These are phyloP conservation scores for Platalea minor DNA, from an alignment of 2,797 vertebrate species.

Conservation along the genomic window DNA sequence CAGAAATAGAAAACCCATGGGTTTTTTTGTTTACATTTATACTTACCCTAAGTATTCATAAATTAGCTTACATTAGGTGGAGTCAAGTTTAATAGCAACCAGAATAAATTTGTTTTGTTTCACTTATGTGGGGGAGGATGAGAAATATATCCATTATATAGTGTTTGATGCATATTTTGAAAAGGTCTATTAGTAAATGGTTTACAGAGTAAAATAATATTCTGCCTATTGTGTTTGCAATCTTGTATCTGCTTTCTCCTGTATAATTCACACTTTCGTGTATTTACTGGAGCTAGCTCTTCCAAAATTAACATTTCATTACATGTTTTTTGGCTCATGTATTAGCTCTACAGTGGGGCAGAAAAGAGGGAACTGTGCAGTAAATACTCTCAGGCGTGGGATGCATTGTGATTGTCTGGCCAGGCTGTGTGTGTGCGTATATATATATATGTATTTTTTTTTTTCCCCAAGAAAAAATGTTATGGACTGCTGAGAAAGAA, in stretches of 20 bases:
- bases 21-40: not conserved
- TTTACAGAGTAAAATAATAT: not conserved
- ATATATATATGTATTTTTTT: no score
- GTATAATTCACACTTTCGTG: not conserved
- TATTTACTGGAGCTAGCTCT: not conserved
- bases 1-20: accelerated
- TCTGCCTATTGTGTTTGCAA: not conserved
- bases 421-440: not conserved
- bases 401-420: not conserved
- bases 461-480: not conserved
- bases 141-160: not conserved
- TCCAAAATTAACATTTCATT: not conserved
- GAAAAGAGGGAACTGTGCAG: not conserved
- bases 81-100: not conserved
- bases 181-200: not conserved
- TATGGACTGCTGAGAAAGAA: not conserved
- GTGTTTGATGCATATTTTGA: not conserved
- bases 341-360: not conserved
- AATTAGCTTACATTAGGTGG: not conserved
- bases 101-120: not conserved
- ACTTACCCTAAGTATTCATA: not conserved
- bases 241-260: not conserved
- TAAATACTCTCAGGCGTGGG: not conserved
- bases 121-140: not conserved
- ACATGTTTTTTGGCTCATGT: not conserved